These are phyloP conservation scores for Caracal caracal DNA, from an alignment of 2,113 vertebrate species.

Conservation along the genomic window DNA sequence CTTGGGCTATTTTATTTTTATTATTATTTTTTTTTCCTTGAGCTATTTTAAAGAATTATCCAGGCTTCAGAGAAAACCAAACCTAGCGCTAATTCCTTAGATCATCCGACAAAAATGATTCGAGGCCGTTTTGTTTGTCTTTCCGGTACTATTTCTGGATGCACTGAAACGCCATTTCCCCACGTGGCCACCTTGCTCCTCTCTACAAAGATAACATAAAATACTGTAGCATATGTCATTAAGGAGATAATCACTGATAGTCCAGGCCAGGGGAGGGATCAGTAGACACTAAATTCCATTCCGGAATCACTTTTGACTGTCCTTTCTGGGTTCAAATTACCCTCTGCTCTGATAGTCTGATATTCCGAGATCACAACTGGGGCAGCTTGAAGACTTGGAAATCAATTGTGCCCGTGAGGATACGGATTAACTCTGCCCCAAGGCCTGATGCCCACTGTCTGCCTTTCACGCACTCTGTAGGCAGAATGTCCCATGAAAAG, in stretches of 20 bases:
- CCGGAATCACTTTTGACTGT: not conserved
- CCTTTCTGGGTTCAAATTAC: not conserved
- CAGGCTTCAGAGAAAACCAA: conserved; percentile 45
- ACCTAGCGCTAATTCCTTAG: not conserved
- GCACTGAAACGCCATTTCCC: not conserved
- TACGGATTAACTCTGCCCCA: not conserved
- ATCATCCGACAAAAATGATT: not conserved
- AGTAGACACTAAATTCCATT: not conserved
- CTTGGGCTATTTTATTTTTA: not conserved
- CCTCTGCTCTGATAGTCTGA: not conserved
- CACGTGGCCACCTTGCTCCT: not conserved
- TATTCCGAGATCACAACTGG: not conserved
- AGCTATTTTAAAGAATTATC: not conserved
- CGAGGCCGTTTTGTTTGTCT: not conserved
- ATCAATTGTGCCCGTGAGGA: not conserved
- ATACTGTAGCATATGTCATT: not conserved
- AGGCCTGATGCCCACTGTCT: not conserved
- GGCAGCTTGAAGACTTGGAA: not conserved
- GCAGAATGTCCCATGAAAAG: not conserved
- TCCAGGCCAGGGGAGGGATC: not conserved
- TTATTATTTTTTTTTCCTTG: not conserved
- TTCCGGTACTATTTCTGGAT: not conserved
- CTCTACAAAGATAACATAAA: not conserved
- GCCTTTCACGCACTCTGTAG: not conserved
- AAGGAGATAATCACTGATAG: not conserved